Percentiles rank a stretch among this genome's conserved stretches.
Evolutionary conservation across 2,888 invertebrate species (phyloP).

Genomic region (Leptopterna dolabrata): DNA sequence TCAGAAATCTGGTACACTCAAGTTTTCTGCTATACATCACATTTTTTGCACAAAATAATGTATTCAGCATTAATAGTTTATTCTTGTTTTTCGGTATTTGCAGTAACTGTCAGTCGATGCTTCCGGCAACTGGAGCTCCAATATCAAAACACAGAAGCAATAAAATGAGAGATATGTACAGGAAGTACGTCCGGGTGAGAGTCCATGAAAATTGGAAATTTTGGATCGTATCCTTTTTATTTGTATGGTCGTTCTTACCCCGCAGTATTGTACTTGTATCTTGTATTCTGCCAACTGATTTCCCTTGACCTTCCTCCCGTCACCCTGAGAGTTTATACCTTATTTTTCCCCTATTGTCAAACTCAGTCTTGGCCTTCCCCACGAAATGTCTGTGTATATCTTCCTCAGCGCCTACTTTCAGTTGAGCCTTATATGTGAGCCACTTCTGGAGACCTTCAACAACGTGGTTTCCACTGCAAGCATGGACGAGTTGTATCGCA

Average conservation of each 20-base stretch:
- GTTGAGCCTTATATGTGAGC: slow-evolving; percentile 93
- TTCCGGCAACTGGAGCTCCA: slow-evolving; percentile 96
- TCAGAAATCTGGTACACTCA: slow-evolving; percentile 83
- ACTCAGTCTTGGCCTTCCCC: no score
- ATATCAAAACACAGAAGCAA: slow-evolving; percentile 89
- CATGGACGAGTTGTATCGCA: slow-evolving; percentile 90
- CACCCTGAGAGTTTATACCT: neutral
- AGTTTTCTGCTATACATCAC: no score
- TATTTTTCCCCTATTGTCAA: neutral
- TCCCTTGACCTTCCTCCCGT: no score
- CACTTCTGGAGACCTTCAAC: slow-evolving; percentile 90
- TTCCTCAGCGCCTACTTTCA: slow-evolving; percentile 71
- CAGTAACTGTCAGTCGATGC: slow-evolving; percentile 92
- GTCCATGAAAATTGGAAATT: slow-evolving; percentile 97
- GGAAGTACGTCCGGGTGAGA: slow-evolving; percentile 86
- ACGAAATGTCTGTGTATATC: slow-evolving; percentile 3
- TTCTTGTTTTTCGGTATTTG: slow-evolving; percentile 62
- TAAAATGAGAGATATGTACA: slow-evolving; percentile 93
- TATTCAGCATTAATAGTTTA: slow-evolving; percentile 26
- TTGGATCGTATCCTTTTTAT: slow-evolving; percentile 91
- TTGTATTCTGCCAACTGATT: no score
- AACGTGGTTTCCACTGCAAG: slow-evolving; percentile 91
- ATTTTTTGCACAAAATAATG: neutral
- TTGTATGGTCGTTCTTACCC: neutral
- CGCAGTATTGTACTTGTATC: no score